phyloP scores from a whole-genome alignment of 1,140 invertebrate species.

The Megalopta genalis region DNA sequence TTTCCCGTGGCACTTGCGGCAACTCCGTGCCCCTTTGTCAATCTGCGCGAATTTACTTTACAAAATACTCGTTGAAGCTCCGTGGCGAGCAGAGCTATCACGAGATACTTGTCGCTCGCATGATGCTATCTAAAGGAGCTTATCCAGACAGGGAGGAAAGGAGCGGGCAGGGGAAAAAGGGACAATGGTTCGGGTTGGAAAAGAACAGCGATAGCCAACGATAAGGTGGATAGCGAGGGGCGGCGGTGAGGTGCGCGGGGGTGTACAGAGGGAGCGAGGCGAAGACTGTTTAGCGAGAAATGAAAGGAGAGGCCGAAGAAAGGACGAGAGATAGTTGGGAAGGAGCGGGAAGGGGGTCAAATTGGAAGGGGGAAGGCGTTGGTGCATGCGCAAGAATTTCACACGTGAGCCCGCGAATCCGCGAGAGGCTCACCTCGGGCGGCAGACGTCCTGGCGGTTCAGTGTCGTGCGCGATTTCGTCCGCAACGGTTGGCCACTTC shows the following conservation, averaged over 20 bases:
- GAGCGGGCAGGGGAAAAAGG: conserved; percentile 12
- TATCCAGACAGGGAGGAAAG: conserved; percentile 41
- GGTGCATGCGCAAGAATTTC: conserved; percentile 77
- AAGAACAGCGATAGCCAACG: conserved; percentile 39
- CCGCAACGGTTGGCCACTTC: conserved; percentile 66
- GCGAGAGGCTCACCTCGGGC: conserved; percentile 69
- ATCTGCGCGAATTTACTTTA: conserved; percentile 48
- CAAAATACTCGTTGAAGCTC: conserved; percentile 45
- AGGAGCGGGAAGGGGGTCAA: conserved; percentile 31
- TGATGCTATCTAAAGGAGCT: conserved; percentile 56
- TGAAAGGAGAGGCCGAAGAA: conserved; percentile 13
- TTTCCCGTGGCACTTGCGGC: background rate
- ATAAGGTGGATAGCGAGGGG: conserved; percentile 12
- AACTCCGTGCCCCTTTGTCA: background rate
- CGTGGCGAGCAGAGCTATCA: conserved; percentile 41
- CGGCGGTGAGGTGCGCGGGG: background rate
- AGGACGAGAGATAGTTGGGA: conserved; percentile 16
- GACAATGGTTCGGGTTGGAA: conserved; percentile 15
- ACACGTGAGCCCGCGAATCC: conserved; percentile 78
- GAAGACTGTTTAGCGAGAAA: background rate
- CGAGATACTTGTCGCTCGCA: conserved; percentile 61
- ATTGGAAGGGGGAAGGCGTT: conserved; percentile 58
- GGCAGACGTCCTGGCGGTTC: conserved; percentile 72
- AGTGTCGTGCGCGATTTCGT: conserved; percentile 76
- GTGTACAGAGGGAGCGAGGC: background rate